These are phyloP conservation scores for Scarus forsteni DNA, from an alignment of 2,797 vertebrate genomes.

Conservation along the genomic window DNA sequence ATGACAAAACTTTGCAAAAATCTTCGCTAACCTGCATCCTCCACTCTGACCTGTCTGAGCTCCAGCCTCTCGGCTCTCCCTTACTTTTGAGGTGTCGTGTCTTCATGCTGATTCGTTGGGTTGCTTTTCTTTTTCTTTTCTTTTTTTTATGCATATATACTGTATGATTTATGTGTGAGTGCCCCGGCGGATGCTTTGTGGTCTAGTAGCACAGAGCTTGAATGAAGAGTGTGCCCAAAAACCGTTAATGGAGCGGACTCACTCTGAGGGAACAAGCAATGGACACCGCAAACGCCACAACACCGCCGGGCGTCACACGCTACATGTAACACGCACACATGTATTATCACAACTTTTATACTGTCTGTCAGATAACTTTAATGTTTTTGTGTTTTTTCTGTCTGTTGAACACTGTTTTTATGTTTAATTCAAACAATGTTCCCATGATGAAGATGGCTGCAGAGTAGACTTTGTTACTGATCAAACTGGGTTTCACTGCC, in stretches of 20 bases:
- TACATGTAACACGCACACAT: neutral
- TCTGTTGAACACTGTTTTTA: constrained; percentile 34
- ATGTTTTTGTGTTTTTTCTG: constrained; percentile 9
- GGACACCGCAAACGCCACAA: constrained; percentile 60
- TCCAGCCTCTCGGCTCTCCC: constrained; percentile 68
- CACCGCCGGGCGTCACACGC: constrained; percentile 32
- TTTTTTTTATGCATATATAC: constrained; percentile 19
- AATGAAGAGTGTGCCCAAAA: constrained; percentile 98
- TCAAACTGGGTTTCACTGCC: constrained; percentile 15
- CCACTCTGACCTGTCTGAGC: constrained; percentile 56
- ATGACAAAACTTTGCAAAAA: constrained; percentile 29
- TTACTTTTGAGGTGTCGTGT: constrained; percentile 84
- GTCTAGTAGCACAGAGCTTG: constrained; percentile 84
- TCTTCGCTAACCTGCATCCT: constrained; percentile 31
- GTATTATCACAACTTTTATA: constrained; percentile 36
- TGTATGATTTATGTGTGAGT: constrained; percentile 10
- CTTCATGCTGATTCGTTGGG: constrained; percentile 84
- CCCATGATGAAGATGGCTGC: constrained; percentile 15
- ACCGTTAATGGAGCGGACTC: constrained; percentile 88
- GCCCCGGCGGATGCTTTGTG: constrained; percentile 57
- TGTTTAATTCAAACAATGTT: constrained; percentile 17
- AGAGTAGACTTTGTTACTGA: constrained; percentile 10
- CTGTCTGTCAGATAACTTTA: constrained; percentile 30
- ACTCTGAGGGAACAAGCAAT: constrained; percentile 91
- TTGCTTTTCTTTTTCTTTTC: constrained; percentile 18